Conservation (phyloP, 2,113 vertebrate genomes). For the Laticauda colubrina region DNA sequence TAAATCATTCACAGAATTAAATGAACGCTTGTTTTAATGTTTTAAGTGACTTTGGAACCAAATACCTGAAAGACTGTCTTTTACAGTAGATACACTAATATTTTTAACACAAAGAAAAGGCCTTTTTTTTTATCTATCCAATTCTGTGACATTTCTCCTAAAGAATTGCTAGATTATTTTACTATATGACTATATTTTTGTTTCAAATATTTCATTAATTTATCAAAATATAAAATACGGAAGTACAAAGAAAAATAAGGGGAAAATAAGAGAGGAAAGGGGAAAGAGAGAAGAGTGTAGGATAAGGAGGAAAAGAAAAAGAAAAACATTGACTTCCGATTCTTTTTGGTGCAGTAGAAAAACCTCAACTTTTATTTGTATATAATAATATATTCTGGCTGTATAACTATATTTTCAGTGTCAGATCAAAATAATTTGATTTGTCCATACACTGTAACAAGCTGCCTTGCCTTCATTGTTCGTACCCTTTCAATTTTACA, state of each 20-base stretch:
- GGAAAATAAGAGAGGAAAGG: background rate
- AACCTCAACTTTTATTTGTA: background rate
- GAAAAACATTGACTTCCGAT: background rate
- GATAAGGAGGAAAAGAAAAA: background rate
- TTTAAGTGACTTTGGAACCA: background rate
- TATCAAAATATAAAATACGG: background rate
- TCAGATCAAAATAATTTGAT: background rate
- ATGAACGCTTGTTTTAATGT: background rate
- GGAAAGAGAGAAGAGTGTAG: background rate
- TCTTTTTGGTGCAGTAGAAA: background rate
- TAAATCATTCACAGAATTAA: background rate
- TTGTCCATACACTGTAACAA: background rate
- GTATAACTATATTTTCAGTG: background rate
- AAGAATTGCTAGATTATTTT: background rate
- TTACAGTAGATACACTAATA: background rate
- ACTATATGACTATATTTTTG: background rate
- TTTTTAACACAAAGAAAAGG: background rate
- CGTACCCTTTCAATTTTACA: background rate
- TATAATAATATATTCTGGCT: background rate
- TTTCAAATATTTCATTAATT: background rate
- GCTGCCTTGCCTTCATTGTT: background rate
- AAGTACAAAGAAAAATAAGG: background rate
- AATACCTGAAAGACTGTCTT: background rate
- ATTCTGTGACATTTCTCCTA: background rate
- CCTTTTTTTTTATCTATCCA: background rate